phyloP scores from a whole-genome alignment of 2,797 vertebrate genomes.

The Gila robusta region DNA sequence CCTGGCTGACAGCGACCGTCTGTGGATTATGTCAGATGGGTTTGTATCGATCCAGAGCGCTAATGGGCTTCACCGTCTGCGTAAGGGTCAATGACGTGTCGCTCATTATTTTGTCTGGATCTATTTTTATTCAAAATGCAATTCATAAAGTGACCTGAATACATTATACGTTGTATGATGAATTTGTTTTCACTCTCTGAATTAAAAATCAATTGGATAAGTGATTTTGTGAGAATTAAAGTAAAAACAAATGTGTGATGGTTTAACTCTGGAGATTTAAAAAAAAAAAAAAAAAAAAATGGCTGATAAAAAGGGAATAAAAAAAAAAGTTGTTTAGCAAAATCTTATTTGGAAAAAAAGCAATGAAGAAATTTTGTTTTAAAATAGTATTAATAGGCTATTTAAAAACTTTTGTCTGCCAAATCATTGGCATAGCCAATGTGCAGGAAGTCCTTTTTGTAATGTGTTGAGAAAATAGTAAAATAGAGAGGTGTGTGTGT shows the following conservation, averaged over 20 bases:
- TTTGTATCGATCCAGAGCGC: constrained; percentile 22
- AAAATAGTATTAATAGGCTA: background rate
- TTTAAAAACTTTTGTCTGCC: background rate
- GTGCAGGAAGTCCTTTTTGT: background rate
- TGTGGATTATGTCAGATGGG: constrained; percentile 32
- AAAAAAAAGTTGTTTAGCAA: too few relatives aligned
- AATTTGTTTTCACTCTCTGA: background rate
- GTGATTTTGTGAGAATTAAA: background rate
- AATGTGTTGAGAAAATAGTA: background rate
- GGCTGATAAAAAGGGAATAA: too few relatives aligned
- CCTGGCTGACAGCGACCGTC: constrained; percentile 11
- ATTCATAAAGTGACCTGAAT: background rate
- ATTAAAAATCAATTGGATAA: background rate
- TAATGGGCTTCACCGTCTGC: constrained; percentile 32
- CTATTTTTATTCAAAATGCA: background rate
- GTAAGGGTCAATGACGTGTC: background rate
- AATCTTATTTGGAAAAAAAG: background rate
- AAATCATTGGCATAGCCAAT: background rate
- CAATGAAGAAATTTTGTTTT: background rate
- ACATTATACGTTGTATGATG: background rate
- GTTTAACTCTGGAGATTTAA: background rate
- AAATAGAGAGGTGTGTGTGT: background rate
- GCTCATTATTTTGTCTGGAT: constrained; percentile 21
- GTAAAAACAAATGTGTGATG: background rate
- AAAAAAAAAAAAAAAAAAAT: too few relatives aligned